phyloP scores from a whole-genome alignment of 1,140 invertebrate genomes.

The Phocides pigmalion region DNA sequence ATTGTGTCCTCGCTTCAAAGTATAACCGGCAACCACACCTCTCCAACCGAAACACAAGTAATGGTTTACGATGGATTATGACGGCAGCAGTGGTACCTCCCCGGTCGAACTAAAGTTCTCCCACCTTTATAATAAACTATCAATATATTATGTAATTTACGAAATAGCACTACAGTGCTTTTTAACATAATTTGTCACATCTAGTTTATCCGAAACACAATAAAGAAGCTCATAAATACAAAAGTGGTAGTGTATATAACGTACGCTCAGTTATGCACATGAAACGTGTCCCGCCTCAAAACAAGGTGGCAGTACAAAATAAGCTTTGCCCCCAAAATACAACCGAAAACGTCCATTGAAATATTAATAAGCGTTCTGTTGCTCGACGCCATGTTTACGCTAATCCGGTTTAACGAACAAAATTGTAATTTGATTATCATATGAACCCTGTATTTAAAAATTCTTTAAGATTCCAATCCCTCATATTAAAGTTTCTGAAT shows the following conservation, averaged over 20 bases:
- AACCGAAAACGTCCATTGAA: neutral
- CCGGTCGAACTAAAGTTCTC: too few species aligned
- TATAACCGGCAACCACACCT: too few species aligned
- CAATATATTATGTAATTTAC: neutral
- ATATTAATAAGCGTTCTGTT: constrained; percentile 9
- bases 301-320: constrained; percentile 20
- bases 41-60: too few species aligned
- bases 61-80: too few species aligned
- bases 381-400: neutral
- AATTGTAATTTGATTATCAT: neutral
- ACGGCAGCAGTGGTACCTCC: too few species aligned
- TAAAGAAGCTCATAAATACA: constrained; percentile 21
- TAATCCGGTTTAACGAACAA: neutral
- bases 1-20: too few species aligned
- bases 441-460: too few species aligned
- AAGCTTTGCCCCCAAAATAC: constrained; percentile 12
- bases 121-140: too few species aligned
- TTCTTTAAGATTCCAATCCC: too few species aligned
- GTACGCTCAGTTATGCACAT: constrained; percentile 19
- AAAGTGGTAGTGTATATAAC: constrained; percentile 7
- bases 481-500: too few species aligned
- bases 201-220: constrained; percentile 19
- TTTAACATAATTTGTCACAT: neutral
- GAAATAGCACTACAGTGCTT: neutral
- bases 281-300: constrained; percentile 29